Evolutionary conservation across 1,140 invertebrate genomes (phyloP).

Genomic region (Anagrus nilaparvatae): DNA sequence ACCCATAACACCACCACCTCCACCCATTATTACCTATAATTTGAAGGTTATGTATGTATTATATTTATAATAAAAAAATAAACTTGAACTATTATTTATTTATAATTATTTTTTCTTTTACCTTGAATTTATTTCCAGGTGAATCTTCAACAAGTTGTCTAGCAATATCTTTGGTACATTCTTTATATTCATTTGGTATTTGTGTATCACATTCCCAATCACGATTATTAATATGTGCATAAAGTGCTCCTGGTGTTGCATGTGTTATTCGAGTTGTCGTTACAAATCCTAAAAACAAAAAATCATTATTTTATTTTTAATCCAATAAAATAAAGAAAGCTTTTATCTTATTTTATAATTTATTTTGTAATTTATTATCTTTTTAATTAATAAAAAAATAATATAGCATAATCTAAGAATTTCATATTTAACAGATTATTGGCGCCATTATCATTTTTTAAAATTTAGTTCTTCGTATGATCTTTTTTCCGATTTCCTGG

Average conservation of each 20-base stretch:
- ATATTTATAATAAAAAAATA: not conserved
- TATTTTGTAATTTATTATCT: too few relatives aligned
- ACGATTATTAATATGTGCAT: conserved; percentile 55
- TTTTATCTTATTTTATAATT: too few relatives aligned
- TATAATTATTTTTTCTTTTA: too few relatives aligned
- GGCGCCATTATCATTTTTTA: too few relatives aligned
- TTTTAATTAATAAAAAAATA: too few relatives aligned
- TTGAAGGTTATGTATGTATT: too few relatives aligned
- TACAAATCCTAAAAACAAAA: conserved; percentile 48
- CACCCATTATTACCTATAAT: conserved; percentile 53
- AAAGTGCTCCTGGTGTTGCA: conserved; percentile 66
- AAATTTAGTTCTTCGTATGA: too few relatives aligned
- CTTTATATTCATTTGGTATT: conserved; percentile 34
- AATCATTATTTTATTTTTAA: too few relatives aligned
- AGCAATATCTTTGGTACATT: conserved; percentile 49
- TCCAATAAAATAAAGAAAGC: too few relatives aligned
- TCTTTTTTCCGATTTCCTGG: too few relatives aligned
- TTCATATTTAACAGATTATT: too few relatives aligned
- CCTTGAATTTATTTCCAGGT: conserved; percentile 51
- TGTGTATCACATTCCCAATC: conserved; percentile 58
- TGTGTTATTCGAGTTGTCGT: conserved; percentile 71
- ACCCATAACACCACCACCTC: conserved; percentile 44
- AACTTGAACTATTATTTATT: not conserved
- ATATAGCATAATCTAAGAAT: too few relatives aligned
- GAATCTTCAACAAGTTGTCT: conserved; percentile 48